Evolutionary conservation across 2,797 vertebrate species (phyloP).

Genomic region (Eulemur albifrons): DNA sequence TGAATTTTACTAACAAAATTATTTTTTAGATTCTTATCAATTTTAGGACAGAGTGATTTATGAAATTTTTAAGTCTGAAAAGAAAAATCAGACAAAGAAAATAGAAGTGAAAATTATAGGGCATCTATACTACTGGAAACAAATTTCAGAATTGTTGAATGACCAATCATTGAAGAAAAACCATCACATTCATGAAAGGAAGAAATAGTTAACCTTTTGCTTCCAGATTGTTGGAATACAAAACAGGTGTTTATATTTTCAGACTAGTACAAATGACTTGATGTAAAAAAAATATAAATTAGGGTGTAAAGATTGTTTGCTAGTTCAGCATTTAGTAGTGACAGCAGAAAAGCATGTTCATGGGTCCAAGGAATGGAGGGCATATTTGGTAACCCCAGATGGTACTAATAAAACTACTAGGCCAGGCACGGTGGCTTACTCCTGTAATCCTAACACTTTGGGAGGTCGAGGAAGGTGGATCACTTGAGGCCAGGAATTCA

Average conservation of each 20-base stretch:
- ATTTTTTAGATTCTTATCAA: not conserved
- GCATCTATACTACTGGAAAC: not conserved
- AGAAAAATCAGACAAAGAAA: not conserved
- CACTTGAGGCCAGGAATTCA: no score
- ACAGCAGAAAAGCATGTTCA: not conserved
- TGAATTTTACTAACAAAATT: not conserved
- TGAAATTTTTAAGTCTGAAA: not conserved
- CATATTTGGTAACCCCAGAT: not conserved
- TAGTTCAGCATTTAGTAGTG: not conserved
- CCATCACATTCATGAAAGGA: not conserved
- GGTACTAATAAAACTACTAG: not conserved
- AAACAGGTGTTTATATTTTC: not conserved
- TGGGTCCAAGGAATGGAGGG: not conserved
- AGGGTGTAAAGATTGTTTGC: not conserved
- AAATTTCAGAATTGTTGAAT: not conserved
- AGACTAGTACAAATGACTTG: not conserved
- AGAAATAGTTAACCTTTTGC: not conserved
- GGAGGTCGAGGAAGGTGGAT: no score
- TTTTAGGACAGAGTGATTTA: not conserved
- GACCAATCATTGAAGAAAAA: not conserved
- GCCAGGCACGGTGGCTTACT: not conserved
- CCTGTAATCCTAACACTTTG: no score
- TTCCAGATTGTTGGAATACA: not conserved
- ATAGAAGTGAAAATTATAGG: not conserved
- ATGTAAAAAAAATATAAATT: constrained; percentile 2